phyloP scores from a whole-genome alignment of 2,113 vertebrate genomes.

The Gila orcuttii region DNA sequence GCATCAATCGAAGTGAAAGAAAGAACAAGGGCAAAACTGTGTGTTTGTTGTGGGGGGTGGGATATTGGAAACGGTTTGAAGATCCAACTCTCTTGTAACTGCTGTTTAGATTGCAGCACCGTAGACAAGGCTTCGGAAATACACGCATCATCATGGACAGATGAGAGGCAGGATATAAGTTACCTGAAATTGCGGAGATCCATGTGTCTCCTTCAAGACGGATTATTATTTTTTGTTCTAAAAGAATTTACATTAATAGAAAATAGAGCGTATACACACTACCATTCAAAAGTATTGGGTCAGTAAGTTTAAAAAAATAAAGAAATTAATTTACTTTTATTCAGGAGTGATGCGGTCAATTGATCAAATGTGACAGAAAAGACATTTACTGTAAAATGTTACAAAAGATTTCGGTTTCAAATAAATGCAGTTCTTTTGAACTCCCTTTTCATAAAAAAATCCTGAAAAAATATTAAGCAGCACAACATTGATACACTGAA shows the following conservation, averaged over 20 bases:
- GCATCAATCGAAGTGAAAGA: conserved; percentile 62
- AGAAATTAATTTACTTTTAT: background rate
- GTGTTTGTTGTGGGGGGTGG: conserved; percentile 60
- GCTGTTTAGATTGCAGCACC: conserved; percentile 60
- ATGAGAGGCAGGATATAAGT: conserved; percentile 61
- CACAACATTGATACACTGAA: background rate
- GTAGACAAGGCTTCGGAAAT: conserved; percentile 36
- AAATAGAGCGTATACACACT: background rate
- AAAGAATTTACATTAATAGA: background rate
- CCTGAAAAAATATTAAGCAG: background rate
- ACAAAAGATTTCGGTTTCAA: background rate
- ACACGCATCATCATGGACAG: conserved; percentile 57
- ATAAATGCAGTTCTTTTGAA: too few species aligned
- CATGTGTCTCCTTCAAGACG: background rate
- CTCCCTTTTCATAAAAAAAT: too few species aligned
- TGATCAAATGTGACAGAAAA: background rate
- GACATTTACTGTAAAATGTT: background rate
- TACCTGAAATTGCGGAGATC: conserved; percentile 37
- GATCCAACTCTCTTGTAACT: conserved; percentile 52
- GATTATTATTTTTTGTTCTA: background rate
- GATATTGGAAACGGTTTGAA: conserved; percentile 55
- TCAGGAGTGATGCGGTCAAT: background rate
- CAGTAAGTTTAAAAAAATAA: background rate
- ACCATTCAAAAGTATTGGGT: background rate
- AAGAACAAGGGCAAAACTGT: conserved; percentile 66